phyloP scores from a whole-genome alignment of 2,888 invertebrate genomes.

The Synergus japonicus region DNA sequence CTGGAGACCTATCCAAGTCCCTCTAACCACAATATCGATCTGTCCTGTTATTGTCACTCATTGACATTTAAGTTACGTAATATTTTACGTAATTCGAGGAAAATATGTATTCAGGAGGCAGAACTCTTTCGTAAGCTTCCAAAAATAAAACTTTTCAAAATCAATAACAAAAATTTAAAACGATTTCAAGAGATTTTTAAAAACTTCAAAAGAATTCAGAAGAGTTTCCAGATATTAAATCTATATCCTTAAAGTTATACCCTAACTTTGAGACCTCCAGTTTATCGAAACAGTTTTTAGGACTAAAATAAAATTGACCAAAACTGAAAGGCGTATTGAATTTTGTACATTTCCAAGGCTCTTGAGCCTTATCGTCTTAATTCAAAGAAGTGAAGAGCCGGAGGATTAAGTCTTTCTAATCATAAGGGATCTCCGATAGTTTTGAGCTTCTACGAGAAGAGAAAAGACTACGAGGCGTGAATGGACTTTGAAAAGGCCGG shows the following conservation, averaged over 20 bases:
- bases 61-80: constrained; percentile 26
- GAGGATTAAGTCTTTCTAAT: constrained; percentile 32
- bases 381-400: constrained; percentile 24
- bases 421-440: constrained; percentile 34
- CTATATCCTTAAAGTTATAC: too few species aligned
- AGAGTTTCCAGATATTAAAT: too few species aligned
- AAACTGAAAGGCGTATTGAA: not conserved
- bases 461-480: constrained; percentile 24
- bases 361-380: constrained; percentile 4
- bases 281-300: too few species aligned
- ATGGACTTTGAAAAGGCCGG: constrained; percentile 12
- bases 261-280: too few species aligned
- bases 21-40: constrained; percentile 25
- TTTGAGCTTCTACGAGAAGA: constrained; percentile 33
- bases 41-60: constrained; percentile 7
- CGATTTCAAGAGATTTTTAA: too few species aligned
- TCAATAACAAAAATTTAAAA: too few species aligned
- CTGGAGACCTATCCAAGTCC: constrained; percentile 40
- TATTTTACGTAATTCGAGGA: not conserved
- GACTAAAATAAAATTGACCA: not conserved
- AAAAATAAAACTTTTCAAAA: not conserved
- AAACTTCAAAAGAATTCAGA: too few species aligned
- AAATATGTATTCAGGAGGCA: not conserved
- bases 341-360: not conserved
- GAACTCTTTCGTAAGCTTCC: not conserved